Base-by-base conservation (phyloP, 2,113 vertebrate species). In the Otolemur garnettii region DNA sequence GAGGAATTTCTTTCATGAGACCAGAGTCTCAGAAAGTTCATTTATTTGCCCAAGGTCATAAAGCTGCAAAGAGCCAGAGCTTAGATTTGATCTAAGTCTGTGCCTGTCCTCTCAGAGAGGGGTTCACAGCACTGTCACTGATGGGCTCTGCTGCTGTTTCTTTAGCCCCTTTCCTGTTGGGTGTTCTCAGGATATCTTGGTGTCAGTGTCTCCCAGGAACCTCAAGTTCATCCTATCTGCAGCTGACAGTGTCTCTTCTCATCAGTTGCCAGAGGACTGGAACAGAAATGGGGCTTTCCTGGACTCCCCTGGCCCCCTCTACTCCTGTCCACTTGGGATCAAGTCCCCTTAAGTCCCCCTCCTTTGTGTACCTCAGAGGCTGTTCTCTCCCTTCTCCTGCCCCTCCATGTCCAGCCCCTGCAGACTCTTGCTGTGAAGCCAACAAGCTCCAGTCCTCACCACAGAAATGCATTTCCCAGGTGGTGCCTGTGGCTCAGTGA, bases 1-100 rank as follows among this genome's bases (percentile, higher is more conserved):
- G 79, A 89, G 78, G 64, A 75, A 86, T 93, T 88, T 85, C 60
- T 72, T 91, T 50, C 38, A 33, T 77, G 66, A 97, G 64, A 82
- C n/a, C 35, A 28, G 30, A 62, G 77, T 72, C 62, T 85, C n/a
- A 33, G 26, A 53, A 53, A 78, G 80, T 42, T 64, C 60, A 88
- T 88, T 79, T 53, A 28, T 38, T 87, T 79, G 71, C 66, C 38
- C 15, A 0, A 24, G 50, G 50, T 86, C 19, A 0, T 4, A 8
- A 4, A 55, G 53, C 82, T 83, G 4, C 64, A 28, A 45, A 83
- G 78, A 78, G 69, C 22, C 87, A 77, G 69, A 71, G n/a, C 9
- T 17, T 30, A 26, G 33, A 2, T 78, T 80, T 50, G 35, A 89
- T 28, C 42, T 24, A 64, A 66, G 11, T 68, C 87, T 19, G 0